A percentile compares a stretch with the other conserved stretches of the same genome.
Conservation (phyloP, 2,113 vertebrate genomes). For the Notechis scutatus region DNA sequence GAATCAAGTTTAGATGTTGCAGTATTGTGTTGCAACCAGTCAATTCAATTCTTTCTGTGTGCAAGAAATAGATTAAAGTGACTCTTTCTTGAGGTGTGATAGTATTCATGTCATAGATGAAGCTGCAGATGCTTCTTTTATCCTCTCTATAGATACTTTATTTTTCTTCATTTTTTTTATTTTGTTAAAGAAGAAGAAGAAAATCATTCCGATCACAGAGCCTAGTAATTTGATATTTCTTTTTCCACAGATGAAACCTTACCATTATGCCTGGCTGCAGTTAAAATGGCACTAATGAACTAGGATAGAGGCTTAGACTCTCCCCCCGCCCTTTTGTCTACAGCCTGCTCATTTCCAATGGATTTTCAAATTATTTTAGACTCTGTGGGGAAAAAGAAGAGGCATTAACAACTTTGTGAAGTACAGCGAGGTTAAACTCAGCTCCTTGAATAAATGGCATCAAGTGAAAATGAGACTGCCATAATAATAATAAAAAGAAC, state of each 20-base stretch:
- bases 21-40: not conserved
- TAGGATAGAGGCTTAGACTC: not conserved
- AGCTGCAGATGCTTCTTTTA: not conserved
- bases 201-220: not conserved
- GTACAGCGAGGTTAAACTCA: conserved; percentile 52
- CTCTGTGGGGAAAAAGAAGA: conserved; percentile 36
- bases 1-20: not conserved
- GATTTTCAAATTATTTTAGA: conserved; percentile 37
- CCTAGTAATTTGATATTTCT: not conserved
- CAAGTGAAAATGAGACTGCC: conserved; percentile 46
- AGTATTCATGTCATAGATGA: not conserved
- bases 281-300: conserved; percentile 46
- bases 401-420: conserved; percentile 41
- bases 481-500: conserved; percentile 37
- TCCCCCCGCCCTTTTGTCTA: not conserved
- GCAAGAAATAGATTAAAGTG: not conserved
- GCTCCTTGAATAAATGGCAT: conserved; percentile 35
- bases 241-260: not conserved
- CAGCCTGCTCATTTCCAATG: conserved; percentile 19
- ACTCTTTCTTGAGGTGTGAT: not conserved
- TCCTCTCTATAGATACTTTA: not conserved
- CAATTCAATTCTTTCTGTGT: not conserved
- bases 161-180: not conserved
- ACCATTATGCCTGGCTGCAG: conserved; percentile 21
- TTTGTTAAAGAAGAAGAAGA: not conserved